These are phyloP conservation scores for Gulo gulo DNA, from an alignment of 2,113 vertebrate genomes.

Conservation along the genomic window DNA sequence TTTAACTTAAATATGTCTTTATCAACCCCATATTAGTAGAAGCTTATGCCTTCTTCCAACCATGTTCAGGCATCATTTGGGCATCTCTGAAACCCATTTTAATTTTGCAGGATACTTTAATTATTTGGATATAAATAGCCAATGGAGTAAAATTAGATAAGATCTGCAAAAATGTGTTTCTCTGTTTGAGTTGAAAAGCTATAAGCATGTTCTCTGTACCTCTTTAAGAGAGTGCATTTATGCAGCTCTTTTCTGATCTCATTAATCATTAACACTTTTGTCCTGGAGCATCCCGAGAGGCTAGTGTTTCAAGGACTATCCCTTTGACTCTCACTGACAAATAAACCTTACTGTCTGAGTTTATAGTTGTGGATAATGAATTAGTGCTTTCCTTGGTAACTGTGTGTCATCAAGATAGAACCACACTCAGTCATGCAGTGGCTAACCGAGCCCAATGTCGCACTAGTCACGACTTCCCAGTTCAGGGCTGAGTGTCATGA, in stretches of 20 bases:
- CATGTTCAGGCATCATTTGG: not conserved
- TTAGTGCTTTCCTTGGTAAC: not conserved
- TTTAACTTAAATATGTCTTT: not conserved
- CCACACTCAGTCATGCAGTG: not conserved
- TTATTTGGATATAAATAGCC: not conserved
- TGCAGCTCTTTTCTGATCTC: not conserved
- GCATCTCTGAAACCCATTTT: not conserved
- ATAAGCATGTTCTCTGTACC: not conserved
- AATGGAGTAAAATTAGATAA: not conserved
- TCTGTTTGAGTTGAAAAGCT: not conserved
- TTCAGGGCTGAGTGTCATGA: not conserved
- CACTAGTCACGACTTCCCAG: not conserved
- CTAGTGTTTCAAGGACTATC: not conserved
- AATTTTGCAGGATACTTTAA: not conserved
- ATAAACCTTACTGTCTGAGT: not conserved
- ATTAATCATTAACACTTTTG: not conserved
- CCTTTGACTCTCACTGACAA: not conserved
- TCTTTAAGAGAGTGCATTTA: not conserved
- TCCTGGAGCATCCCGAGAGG: not conserved
- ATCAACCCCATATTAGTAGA: not conserved
- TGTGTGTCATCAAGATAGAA: not conserved
- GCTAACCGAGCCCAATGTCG: not conserved
- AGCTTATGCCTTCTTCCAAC: not conserved
- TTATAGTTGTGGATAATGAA: not conserved
- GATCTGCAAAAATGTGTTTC: not conserved